Percentiles rank a stretch among this genome's conserved stretches.
Conservation (phyloP, 2,888 invertebrate species). For the Tineola bisselliella region DNA sequence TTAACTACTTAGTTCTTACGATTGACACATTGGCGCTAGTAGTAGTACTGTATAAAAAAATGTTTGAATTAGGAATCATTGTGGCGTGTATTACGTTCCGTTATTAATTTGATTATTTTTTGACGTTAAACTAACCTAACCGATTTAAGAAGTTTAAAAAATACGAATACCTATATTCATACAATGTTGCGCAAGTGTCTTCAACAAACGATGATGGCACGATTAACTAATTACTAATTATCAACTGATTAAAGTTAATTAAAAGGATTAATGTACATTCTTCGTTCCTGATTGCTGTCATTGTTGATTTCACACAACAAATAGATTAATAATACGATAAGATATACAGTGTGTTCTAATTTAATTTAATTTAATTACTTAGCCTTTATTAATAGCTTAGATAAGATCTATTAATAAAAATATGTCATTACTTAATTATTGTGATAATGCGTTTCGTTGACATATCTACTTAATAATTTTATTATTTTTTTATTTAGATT, state of each 20-base stretch:
- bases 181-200: not conserved
- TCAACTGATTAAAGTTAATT: not conserved
- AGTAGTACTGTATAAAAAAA: too few relatives aligned
- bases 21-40: too few relatives aligned
- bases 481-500: too few relatives aligned
- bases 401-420: not conserved
- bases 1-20: too few relatives aligned
- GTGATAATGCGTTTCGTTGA: not conserved
- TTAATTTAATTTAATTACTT: not conserved
- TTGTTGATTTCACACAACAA: slow-evolving; percentile 5
- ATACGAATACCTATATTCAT: not conserved
- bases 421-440: not conserved
- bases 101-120: too few relatives aligned
- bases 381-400: not conserved
- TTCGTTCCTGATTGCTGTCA: slow-evolving; percentile 7
- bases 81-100: too few relatives aligned
- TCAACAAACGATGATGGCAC: not conserved
- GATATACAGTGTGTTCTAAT: not conserved
- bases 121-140: too few relatives aligned
- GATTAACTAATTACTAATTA: not conserved
- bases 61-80: too few relatives aligned
- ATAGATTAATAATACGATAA: not conserved
- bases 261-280: slow-evolving; percentile 9
- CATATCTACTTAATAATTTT: too few relatives aligned
- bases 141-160: not conserved